A percentile compares a stretch with the other conserved stretches of the same genome.
Conservation (phyloP, 1,140 invertebrate species). For the Drosophila takahashii region DNA sequence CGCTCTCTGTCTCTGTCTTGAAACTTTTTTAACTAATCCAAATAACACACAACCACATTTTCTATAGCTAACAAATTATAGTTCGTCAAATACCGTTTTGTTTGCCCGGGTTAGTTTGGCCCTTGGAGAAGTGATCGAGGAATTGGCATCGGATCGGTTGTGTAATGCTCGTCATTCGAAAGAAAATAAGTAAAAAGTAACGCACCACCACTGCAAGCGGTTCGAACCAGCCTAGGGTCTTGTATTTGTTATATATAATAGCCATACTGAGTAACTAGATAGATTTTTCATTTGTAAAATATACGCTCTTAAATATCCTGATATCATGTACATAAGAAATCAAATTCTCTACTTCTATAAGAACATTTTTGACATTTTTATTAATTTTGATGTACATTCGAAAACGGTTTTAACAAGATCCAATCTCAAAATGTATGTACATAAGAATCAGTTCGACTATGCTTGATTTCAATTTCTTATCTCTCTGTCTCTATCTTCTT, state of each 20-base stretch:
- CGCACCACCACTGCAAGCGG: slow-evolving; percentile 57
- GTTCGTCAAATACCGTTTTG: slow-evolving; percentile 27
- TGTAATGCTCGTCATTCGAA: slow-evolving; percentile 10
- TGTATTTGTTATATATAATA: slow-evolving; percentile 36
- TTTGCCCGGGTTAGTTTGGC: slow-evolving; percentile 47
- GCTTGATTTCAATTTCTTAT: slow-evolving; percentile 37
- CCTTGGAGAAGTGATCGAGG: slow-evolving; percentile 47
- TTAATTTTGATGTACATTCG: slow-evolving; percentile 26
- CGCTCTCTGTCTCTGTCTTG: slow-evolving; percentile 63
- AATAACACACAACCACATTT: slow-evolving; percentile 46
- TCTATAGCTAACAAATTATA: slow-evolving; percentile 37
- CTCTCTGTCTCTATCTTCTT: slow-evolving; percentile 49
- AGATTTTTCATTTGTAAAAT: slow-evolving; percentile 64
- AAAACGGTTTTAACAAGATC: slow-evolving; percentile 17
- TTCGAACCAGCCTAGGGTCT: slow-evolving; percentile 74
- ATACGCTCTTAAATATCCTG: slow-evolving; percentile 46
- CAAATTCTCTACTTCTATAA: slow-evolving; percentile 28
- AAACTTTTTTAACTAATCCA: slow-evolving; percentile 51
- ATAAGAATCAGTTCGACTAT: slow-evolving; percentile 47
- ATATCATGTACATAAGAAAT: slow-evolving; percentile 69
- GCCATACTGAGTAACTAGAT: slow-evolving; percentile 47
- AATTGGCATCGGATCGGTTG: slow-evolving; percentile 51
- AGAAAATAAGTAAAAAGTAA: slow-evolving; percentile 24
- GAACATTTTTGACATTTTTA: slow-evolving; percentile 38
- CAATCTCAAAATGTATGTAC: slow-evolving; percentile 42